These are phyloP conservation scores for Pseudobourletiella spinata DNA, from an alignment of 1,140 invertebrate genomes.

Conservation along the genomic window DNA sequence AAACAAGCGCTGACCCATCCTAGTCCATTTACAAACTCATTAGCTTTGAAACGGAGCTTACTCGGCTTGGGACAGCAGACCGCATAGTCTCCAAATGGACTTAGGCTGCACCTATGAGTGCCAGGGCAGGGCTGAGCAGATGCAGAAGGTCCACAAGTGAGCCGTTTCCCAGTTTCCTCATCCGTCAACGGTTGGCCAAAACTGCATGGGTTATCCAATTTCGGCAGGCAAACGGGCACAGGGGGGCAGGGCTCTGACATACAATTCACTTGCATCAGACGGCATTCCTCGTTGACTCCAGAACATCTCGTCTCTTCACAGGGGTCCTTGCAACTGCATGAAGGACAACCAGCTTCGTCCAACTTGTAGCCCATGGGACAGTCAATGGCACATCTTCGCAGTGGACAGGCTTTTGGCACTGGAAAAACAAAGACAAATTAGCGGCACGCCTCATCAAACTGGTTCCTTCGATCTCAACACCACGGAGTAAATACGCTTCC, in stretches of 20 bases:
- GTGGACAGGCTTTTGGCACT: slow-evolving; percentile 51
- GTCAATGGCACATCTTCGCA: slow-evolving; percentile 50
- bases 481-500: too few relatives aligned
- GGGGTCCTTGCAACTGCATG: slow-evolving; percentile 39
- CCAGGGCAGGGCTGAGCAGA: slow-evolving; percentile 68
- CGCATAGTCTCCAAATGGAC: slow-evolving; percentile 64
- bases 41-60: too few relatives aligned
- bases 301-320: slow-evolving; percentile 36
- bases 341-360: slow-evolving; percentile 44
- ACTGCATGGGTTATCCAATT: slow-evolving; percentile 63
- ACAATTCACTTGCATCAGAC: slow-evolving; percentile 48
- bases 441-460: background rate
- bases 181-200: slow-evolving; percentile 53
- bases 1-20: too few relatives aligned
- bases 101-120: slow-evolving; percentile 71
- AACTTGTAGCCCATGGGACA: slow-evolving; percentile 61
- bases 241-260: slow-evolving; percentile 56
- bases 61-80: slow-evolving; percentile 75
- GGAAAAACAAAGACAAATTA: slow-evolving; percentile 32
- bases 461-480: too few relatives aligned
- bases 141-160: slow-evolving; percentile 68
- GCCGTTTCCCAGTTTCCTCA: slow-evolving; percentile 44
- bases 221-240: slow-evolving; percentile 55
- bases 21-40: too few relatives aligned
- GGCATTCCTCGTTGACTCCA: slow-evolving; percentile 44